Conservation (phyloP, 2,888 invertebrate genomes). For the Machimus atricapillus region DNA sequence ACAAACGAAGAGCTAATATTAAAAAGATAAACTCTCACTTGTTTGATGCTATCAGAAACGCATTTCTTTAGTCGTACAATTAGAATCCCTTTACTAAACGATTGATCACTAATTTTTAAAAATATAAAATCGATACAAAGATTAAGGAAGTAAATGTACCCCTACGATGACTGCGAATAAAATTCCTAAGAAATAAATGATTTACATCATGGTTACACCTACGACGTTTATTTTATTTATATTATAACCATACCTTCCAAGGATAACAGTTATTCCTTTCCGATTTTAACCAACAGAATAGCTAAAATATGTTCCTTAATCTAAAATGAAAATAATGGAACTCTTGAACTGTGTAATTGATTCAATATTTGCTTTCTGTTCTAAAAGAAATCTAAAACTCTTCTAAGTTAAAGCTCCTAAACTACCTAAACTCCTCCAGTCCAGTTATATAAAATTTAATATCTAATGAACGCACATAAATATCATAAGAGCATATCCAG, state of each 20-base stretch:
- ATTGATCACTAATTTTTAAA: neutral
- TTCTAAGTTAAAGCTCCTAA: neutral
- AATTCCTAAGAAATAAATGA: neutral
- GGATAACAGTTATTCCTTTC: neutral
- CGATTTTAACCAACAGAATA: neutral
- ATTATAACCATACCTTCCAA: conserved; percentile 5
- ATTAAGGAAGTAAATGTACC: neutral
- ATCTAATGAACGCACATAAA: neutral
- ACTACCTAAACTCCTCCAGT: neutral
- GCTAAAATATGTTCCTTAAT: conserved; percentile 15
- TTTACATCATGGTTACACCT: neutral
- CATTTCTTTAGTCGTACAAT: neutral
- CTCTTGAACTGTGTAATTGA: neutral
- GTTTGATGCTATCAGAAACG: neutral
- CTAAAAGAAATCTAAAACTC: neutral
- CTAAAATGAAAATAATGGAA: conserved; percentile 17
- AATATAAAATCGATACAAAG: neutral
- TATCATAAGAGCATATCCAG: neutral
- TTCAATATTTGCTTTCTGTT: neutral
- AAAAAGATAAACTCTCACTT: neutral
- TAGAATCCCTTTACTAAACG: neutral
- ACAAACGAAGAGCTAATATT: too few species aligned
- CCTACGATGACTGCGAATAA: neutral
- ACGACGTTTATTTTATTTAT: neutral
- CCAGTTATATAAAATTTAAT: neutral